Evolutionary conservation across 2,113 vertebrate genomes (phyloP), one percentile per base, ranked within the genome.

Genomic region (Paracanthobrama guichenoti): DNA sequence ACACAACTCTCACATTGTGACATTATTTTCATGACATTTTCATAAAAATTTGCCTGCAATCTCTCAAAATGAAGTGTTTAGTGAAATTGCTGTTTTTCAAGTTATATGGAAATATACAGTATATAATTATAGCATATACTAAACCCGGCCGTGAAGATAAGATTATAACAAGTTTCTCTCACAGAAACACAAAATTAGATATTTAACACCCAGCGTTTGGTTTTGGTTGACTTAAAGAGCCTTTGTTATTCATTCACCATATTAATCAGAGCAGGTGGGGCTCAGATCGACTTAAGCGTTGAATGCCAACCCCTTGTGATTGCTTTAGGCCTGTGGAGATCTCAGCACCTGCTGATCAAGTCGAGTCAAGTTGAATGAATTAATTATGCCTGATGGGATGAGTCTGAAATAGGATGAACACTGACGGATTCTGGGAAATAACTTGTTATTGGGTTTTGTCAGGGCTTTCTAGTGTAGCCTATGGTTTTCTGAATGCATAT

Each of bases 271-370:
- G 20, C 53, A 77, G 50, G 53, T 14, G 75, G 28, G 31, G 53
- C 53, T 73, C n/a, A n/a, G 6, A 46, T 24, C 12, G 13, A 59
- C 28, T 31, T 5, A 6, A 74, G 26, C 50, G 9, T 20, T 55
- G 73, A 13, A 35, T 20, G 14, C 24, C 31, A 22, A 39, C 31
- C 31, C 31, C 18, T 12, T 42, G 67, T n/a, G 10, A 71, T n/a
- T 6, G 67, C 66, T 69, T 42, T n/a, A 69, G 66, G 18, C 67
- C 67, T 71, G 67, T 42, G 71, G 71, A 16, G 42, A 73, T 73
- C 48, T 16, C 22, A 2, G 53, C 53, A 39, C 28, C 75, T 59
- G 28, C 12, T 77, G 53, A 42, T 42, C 50, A 77, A 59, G 75
- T 59, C 53, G 8, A 46, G 42, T 48, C 71, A 77, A 59, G 75